Base-by-base conservation (phyloP, 1,140 invertebrate genomes). In the Neodiprion lecontei region DNA sequence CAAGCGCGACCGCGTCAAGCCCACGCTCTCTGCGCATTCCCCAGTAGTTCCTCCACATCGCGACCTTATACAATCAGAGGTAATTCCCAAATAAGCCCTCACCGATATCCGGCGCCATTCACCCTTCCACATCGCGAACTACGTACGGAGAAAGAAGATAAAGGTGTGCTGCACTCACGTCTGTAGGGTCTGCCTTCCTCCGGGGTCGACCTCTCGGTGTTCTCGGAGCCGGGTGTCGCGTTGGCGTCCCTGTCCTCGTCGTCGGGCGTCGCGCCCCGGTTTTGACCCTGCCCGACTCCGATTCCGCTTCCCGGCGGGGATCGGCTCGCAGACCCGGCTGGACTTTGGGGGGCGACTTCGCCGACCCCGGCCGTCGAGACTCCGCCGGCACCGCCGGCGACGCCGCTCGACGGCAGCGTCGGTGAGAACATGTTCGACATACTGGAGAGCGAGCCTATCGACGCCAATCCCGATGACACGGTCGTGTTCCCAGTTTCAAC, bases 141-240 rank as follows among this genome's bases (percentile, higher is more conserved):
- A 40, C 5, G 28, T 5, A 40, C 28, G 8, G 9, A n/a, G 0
- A 9, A 14, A 40, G 4, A 3, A 21, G 49, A 47, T 48, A 10
- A 71, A 71, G 28, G 48, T 0, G 66, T 73, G 49, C 74, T 69
- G 74, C 74, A 90, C 89, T 90, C 78, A 90, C 89, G 88, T 89
- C 89, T 86, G 73, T 88, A 90, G 10, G 89, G 88, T 72, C 89
- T 86, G 80, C 88, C 86, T 75, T 91, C 90, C 77, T 91, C 90
- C 0, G 90, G 90, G 10, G 89, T 90, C 11, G 89, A 90, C 14
- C 90, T 81, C 70, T 91, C 90, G 17, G 90, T 90, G 72, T 89
- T 88, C 67, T 91, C 90, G 12, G 90, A 91, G 7, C 89, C 87
- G 0, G 90, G 90, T 0, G 90, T 91, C 1, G 87, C 88, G 67